Evolutionary conservation across 2,113 vertebrate species (phyloP).

Genomic region (Sturnira hondurensis): DNA sequence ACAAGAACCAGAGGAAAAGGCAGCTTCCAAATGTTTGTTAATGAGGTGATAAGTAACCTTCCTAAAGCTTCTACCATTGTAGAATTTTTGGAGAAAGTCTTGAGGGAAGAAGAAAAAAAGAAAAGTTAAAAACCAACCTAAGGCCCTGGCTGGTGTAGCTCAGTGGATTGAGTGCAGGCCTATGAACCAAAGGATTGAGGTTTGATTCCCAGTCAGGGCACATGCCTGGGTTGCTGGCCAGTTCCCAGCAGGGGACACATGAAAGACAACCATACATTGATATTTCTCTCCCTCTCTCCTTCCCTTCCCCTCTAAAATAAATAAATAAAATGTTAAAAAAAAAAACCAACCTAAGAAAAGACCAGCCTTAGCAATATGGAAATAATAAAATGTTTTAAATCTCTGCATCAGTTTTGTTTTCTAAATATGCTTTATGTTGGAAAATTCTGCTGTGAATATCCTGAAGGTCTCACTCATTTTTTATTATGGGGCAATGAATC

Average conservation of each 20-base stretch:
- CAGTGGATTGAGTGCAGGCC: too few species aligned
- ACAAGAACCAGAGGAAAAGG: not conserved
- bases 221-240: too few species aligned
- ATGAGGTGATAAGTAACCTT: not conserved
- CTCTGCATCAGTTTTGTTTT: conserved; percentile 50
- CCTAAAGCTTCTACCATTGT: not conserved
- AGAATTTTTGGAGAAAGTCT: not conserved
- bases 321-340: too few species aligned
- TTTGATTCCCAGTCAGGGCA: too few species aligned
- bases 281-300: too few species aligned
- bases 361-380: not conserved
- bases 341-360: conserved; percentile 25
- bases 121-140: too few species aligned
- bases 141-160: too few species aligned
- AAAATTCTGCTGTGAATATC: conserved; percentile 62
- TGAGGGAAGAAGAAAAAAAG: not conserved
- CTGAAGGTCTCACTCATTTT: conserved; percentile 57
- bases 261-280: too few species aligned
- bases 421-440: conserved; percentile 49
- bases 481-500: conserved; percentile 39
- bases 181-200: too few species aligned
- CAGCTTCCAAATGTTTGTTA: conserved; percentile 34
- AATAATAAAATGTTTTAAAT: not conserved
- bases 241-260: too few species aligned
- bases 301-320: too few species aligned